phyloP scores from a whole-genome alignment of 1,140 invertebrate species.

The Saxidomus purpurata region DNA sequence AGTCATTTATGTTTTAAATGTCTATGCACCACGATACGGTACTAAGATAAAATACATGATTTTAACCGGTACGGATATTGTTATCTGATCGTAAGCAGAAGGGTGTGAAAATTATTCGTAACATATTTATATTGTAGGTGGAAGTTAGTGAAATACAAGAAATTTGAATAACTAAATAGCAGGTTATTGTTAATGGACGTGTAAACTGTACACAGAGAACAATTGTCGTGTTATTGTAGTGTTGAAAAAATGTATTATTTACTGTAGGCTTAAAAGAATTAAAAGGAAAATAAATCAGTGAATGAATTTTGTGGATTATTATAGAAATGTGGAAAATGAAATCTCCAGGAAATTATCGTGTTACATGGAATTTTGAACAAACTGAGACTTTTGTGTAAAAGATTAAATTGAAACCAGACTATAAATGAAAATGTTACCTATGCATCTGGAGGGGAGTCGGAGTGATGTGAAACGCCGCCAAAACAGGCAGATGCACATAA shows the following conservation, averaged over 20 bases:
- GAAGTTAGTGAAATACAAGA: background rate
- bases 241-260: no score
- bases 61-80: background rate
- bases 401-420: background rate
- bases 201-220: no score
- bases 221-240: no score
- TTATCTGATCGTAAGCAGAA: constrained; percentile 9
- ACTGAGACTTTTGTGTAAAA: background rate
- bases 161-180: background rate
- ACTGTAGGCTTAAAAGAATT: no score
- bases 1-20: background rate
- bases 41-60: background rate
- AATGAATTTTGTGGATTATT: no score
- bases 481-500: constrained; percentile 24
- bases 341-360: background rate
- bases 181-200: no score
- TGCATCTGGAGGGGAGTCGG: constrained; percentile 2
- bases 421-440: constrained; percentile 51
- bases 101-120: constrained; percentile 1
- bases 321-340: no score
- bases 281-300: no score
- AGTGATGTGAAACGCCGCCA: constrained; percentile 52
- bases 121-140: background rate
- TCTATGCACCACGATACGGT: background rate
- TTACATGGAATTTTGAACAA: background rate